phyloP scores from a whole-genome alignment of 2,113 vertebrate species.

The Chaetodon auriga region DNA sequence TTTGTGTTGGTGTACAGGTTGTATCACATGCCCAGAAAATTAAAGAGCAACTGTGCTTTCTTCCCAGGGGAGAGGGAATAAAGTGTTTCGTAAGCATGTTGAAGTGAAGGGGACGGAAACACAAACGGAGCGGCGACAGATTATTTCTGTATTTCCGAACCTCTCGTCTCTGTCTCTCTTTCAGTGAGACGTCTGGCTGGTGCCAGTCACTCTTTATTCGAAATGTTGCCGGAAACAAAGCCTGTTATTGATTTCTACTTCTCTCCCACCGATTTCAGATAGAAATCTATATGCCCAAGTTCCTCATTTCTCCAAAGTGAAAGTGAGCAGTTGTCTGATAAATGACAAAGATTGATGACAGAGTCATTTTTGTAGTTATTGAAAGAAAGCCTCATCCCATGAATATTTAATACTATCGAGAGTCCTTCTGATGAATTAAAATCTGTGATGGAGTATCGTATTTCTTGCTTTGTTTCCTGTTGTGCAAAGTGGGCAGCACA shows the following conservation, averaged over 20 bases:
- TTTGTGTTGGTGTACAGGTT: background rate
- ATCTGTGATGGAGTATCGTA: slow-evolving; percentile 56
- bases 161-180: slow-evolving; percentile 51
- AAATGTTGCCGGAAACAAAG: slow-evolving; percentile 65
- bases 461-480: slow-evolving; percentile 56
- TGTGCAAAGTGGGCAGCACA: slow-evolving; percentile 37
- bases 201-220: slow-evolving; percentile 63
- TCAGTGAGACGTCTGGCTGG: slow-evolving; percentile 47
- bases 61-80: background rate
- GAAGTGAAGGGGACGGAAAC: slow-evolving; percentile 44
- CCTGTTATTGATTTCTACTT: slow-evolving; percentile 76
- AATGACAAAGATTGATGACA: slow-evolving; percentile 78
- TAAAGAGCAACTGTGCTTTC: slow-evolving; percentile 16
- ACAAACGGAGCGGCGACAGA: slow-evolving; percentile 49
- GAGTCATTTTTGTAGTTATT: slow-evolving; percentile 68
- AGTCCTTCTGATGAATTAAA: slow-evolving; percentile 72
- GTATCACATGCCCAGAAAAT: slow-evolving; percentile 20
- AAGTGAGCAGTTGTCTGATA: slow-evolving; percentile 65
- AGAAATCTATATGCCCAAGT: slow-evolving; percentile 77
- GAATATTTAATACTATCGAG: slow-evolving; percentile 76
- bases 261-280: slow-evolving; percentile 74
- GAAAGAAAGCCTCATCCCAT: slow-evolving; percentile 72
- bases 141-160: slow-evolving; percentile 26
- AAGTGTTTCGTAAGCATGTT: slow-evolving; percentile 32
- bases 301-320: slow-evolving; percentile 72